Conservation (phyloP, 2,888 invertebrate species). For the Eupeodes latifasciatus region DNA sequence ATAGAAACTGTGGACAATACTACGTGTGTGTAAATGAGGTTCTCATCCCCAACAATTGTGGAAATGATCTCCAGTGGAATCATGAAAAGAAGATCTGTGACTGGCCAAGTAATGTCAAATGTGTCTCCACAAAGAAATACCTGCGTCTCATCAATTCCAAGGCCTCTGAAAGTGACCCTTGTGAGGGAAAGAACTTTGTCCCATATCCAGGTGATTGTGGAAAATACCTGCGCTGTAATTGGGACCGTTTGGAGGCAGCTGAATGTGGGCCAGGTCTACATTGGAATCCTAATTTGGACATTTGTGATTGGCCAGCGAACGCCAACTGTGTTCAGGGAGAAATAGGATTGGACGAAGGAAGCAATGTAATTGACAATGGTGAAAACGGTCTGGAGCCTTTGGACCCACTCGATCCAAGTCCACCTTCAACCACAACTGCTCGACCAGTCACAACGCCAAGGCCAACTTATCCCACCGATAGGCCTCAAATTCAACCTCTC, state of each 20-base stretch:
- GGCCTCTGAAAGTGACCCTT: constrained; percentile 84
- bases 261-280: constrained; percentile 90
- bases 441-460: constrained; percentile 77
- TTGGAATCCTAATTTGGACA: constrained; percentile 88
- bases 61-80: constrained; percentile 91
- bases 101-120: constrained; percentile 89
- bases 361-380: constrained; percentile 77
- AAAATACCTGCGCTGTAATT: constrained; percentile 91
- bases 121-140: constrained; percentile 84
- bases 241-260: constrained; percentile 90
- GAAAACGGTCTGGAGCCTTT: constrained; percentile 70
- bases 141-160: constrained; percentile 80
- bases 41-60: constrained; percentile 89
- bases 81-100: constrained; percentile 89
- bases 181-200: constrained; percentile 88
- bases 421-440: constrained; percentile 78
- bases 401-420: constrained; percentile 66
- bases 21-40: constrained; percentile 91
- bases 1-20: constrained; percentile 90
- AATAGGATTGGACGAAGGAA: constrained; percentile 63
- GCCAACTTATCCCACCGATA: constrained; percentile 81
- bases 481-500: constrained; percentile 84
- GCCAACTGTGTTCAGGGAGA: constrained; percentile 85
- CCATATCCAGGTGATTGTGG: constrained; percentile 89
- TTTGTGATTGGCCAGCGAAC: constrained; percentile 90